These are phyloP conservation scores for Elephantulus edwardii DNA, from an alignment of 2,113 vertebrate species.

Conservation along the genomic window DNA sequence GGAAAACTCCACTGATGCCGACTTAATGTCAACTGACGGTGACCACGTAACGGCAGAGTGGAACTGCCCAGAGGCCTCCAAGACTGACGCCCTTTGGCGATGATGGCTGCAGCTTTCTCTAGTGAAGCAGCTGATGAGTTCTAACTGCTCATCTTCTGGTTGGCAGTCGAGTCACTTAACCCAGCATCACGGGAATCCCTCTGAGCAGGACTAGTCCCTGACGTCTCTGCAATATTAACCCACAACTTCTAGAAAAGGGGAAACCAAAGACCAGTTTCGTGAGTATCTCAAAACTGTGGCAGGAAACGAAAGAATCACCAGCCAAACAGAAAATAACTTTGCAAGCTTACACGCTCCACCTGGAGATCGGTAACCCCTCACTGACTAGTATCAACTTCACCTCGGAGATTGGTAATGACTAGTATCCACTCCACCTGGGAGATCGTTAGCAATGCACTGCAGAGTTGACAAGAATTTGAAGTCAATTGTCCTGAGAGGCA, in stretches of 20 bases:
- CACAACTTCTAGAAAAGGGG: background rate
- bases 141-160: too few species aligned
- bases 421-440: background rate
- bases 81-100: background rate
- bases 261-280: background rate
- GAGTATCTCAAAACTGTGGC: background rate
- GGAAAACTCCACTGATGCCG: background rate
- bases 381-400: too few species aligned
- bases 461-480: background rate
- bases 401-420: too few species aligned
- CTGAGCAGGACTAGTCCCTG: background rate
- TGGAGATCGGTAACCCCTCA: constrained; percentile 6
- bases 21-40: background rate
- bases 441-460: background rate
- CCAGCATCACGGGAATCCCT: too few species aligned
- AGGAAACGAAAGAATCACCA: background rate
- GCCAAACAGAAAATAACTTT: constrained; percentile 1
- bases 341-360: background rate
- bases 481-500: background rate
- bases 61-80: background rate
- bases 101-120: background rate
- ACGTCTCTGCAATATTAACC: background rate
- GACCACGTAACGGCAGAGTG: background rate
- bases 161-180: too few species aligned
- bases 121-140: background rate